Conservation (phyloP, 1,140 invertebrate species). For the Harpegnathos saltator region DNA sequence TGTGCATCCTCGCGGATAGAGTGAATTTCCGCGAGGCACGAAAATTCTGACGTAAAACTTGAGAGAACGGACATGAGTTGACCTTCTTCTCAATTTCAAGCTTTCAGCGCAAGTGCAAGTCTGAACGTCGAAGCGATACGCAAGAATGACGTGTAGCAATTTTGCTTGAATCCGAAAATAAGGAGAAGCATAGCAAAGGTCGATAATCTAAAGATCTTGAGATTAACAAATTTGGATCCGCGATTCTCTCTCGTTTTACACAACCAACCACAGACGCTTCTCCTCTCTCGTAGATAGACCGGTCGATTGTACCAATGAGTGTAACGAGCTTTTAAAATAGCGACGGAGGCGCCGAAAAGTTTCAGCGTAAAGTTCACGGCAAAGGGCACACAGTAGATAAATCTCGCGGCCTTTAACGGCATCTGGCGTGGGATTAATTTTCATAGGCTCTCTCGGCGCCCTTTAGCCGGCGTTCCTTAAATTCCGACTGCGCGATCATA, state of each 20-base stretch:
- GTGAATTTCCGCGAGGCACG: too few species aligned
- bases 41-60: too few species aligned
- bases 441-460: conserved; percentile 48
- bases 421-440: conserved; percentile 63
- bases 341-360: conserved; percentile 30
- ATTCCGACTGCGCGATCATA: conserved; percentile 44
- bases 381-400: conserved; percentile 55
- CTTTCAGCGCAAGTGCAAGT: too few species aligned
- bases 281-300: neutral
- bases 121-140: too few species aligned
- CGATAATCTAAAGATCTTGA: neutral
- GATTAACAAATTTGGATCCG: conserved; percentile 10
- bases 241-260: neutral
- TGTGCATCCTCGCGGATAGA: too few species aligned
- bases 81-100: too few species aligned
- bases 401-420: conserved; percentile 57
- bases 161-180: too few species aligned
- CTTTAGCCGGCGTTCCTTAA: conserved; percentile 60
- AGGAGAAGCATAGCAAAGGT: too few species aligned
- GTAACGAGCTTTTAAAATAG: conserved; percentile 56
- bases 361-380: conserved; percentile 50
- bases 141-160: too few species aligned
- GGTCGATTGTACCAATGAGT: conserved; percentile 40
- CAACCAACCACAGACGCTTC: neutral
- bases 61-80: too few species aligned